phyloP scores from a whole-genome alignment of 1,140 invertebrate species.

The Steinernema feltiae region DNA sequence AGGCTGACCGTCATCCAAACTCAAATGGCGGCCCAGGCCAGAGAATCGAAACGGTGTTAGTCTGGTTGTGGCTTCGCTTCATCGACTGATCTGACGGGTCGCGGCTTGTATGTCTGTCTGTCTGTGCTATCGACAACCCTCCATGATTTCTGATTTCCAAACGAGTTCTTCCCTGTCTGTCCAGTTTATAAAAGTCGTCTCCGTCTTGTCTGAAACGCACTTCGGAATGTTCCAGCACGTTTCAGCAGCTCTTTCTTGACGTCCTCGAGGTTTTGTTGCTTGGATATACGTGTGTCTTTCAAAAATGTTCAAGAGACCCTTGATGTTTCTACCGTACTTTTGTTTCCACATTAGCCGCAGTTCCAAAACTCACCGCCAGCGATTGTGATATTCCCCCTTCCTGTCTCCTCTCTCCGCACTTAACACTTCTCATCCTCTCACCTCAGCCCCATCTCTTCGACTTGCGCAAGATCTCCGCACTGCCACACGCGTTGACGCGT shows the following conservation, averaged over 20 bases:
- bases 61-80: background rate
- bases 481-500: background rate
- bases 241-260: background rate
- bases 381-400: slow-evolving; percentile 1
- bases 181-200: too few species aligned
- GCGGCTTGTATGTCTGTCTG: background rate
- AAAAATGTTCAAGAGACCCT: background rate
- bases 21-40: slow-evolving; percentile 3
- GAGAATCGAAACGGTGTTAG: background rate
- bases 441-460: background rate
- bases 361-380: background rate
- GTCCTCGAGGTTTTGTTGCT: slow-evolving; percentile 1
- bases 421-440: background rate
- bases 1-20: slow-evolving; percentile 4
- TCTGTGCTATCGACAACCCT: background rate
- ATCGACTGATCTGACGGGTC: too few species aligned
- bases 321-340: background rate
- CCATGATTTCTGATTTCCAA: background rate
- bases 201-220: too few species aligned
- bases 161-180: too few species aligned
- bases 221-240: too few species aligned
- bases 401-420: background rate
- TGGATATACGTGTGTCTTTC: slow-evolving; percentile 15
- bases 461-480: slow-evolving; percentile 11
- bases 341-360: background rate